Base-by-base conservation (phyloP, 2,888 invertebrate genomes). In the Campoletis raptor region DNA sequence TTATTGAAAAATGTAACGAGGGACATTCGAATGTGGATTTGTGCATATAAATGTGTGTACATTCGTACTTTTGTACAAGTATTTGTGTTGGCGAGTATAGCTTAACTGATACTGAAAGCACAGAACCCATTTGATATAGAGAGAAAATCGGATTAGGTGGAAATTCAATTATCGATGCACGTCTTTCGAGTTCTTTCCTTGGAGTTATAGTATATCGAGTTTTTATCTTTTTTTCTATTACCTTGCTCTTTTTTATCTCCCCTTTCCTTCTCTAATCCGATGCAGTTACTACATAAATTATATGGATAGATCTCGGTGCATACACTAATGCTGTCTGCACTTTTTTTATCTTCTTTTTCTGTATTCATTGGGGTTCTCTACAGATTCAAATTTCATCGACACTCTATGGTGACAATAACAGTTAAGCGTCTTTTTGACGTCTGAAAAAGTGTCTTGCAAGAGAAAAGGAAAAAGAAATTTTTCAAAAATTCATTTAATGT, bases 111-210 rank as follows among this genome's bases (percentile, higher is more conserved):
- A 73, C 64, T 66, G 83, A 61, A 61, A 45, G 48, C 73, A 15
- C 54, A 45, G 76, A 73, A 42, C 61, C 73, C 86, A 86, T 83
- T 86, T 77, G 66, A 81, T 61, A 69, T 70, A 66, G 69, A 85
- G 74, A 76, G 73, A 37, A 69, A 84, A 87, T 84, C 81, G 86
- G 79, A 86, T 86, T 86, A 83, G 80, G 52, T 21, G 61, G 42
- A 78, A 80, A 84, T 87, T 86, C 86, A 84, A 87, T 87, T 86
- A 85, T 86, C 81, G 85, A 87, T 80, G 84, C 79, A 36, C 77
- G 52, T 76, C 54, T 57, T 69, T 37, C 52, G 64, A 82, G 48
- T 73, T 78, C 64, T 69, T 78, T n/a, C 76, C 61, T 52, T 15
- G 2, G 40, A 24, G n/a, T 77, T 77, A 40, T 73, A 15, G 15